Conservation (phyloP, 1,140 invertebrate genomes). For the Limonius californicus region DNA sequence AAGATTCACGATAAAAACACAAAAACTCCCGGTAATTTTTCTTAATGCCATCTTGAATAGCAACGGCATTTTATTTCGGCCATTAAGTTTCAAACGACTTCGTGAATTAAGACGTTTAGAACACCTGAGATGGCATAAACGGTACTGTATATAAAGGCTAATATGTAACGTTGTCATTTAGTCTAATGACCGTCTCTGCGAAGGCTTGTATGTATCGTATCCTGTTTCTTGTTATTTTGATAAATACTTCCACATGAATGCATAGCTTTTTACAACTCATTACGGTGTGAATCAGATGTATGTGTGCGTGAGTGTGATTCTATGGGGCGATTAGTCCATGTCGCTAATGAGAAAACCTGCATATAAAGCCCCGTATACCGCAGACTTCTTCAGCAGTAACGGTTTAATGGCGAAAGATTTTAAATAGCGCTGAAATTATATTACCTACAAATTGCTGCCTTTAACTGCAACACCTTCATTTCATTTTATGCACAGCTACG, state of each 20-base stretch:
- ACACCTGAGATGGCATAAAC: constrained; percentile 5
- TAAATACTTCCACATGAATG: constrained; percentile 5
- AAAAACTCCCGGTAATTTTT: neutral
- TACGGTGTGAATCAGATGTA: constrained; percentile 1
- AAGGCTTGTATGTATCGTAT: neutral
- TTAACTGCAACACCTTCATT: no score
- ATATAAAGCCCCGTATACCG: no score
- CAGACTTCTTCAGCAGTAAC: no score
- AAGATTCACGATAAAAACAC: no score
- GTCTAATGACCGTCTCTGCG: neutral
- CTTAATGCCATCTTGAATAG: neutral
- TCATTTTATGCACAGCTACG: no score
- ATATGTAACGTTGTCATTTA: constrained; percentile 8
- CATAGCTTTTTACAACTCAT: neutral
- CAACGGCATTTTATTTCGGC: constrained; percentile 1
- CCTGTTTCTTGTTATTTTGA: constrained; percentile 11
- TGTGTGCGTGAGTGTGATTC: no score
- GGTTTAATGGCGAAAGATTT: no score
- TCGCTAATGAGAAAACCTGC: constrained; percentile 7
- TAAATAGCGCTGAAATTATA: no score
- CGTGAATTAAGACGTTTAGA: constrained; percentile 6
- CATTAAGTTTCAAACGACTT: constrained; percentile 6
- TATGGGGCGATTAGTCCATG: no score
- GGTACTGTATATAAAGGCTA: neutral
- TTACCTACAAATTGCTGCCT: no score